Conservation (phyloP, 2,888 invertebrate species). For the Ophion slaviceki region DNA sequence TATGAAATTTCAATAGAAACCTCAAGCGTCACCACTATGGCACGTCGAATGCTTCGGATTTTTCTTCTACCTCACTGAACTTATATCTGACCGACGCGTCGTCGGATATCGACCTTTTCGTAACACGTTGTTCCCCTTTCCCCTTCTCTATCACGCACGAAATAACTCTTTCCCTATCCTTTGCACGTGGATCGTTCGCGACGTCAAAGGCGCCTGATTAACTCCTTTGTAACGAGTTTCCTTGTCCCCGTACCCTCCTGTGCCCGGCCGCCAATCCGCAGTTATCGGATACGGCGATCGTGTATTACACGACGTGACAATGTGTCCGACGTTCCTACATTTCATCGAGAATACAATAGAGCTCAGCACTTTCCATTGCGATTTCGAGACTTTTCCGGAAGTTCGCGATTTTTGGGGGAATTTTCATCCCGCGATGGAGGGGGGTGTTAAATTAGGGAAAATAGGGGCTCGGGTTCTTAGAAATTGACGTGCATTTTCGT, state of each 20-base stretch:
- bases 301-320: background rate
- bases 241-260: background rate
- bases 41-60: background rate
- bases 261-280: background rate
- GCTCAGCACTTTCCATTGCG: background rate
- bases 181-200: slow-evolving; percentile 30
- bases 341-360: background rate
- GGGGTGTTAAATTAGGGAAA: no score
- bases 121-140: slow-evolving; percentile 23
- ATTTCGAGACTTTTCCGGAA: background rate
- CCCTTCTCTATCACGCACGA: background rate
- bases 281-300: background rate
- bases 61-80: slow-evolving; percentile 4
- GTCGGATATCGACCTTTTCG: background rate
- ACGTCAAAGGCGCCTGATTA: slow-evolving; percentile 76
- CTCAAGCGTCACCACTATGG: background rate
- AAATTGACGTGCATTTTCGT: no score
- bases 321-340: background rate
- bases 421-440: no score
- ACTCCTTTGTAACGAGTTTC: slow-evolving; percentile 76
- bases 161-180: background rate
- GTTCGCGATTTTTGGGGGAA: no score
- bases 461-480: no score
- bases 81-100: background rate
- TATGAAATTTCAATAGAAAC: background rate